A percentile compares a stretch with the other conserved stretches of the same genome.
These are phyloP conservation scores for Mystacides longicornis DNA, from an alignment of 2,888 invertebrate genomes.

Conservation along the genomic window DNA sequence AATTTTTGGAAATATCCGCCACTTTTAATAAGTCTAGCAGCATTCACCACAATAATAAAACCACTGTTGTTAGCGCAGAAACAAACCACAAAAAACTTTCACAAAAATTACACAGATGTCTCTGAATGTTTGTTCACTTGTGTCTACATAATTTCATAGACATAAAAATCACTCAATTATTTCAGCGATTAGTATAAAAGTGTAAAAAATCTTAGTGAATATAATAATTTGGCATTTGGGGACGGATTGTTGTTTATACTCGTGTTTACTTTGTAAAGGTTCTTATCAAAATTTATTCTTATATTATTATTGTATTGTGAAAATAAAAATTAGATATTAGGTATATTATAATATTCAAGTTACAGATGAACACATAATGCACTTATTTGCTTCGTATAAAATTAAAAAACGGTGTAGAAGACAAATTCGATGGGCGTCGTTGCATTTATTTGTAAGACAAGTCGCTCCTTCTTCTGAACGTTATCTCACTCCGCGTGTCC, in stretches of 20 bases:
- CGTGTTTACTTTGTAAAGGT: not conserved
- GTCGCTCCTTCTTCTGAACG: constrained; percentile 23
- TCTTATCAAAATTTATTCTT: constrained; percentile 9
- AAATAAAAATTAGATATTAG: not conserved
- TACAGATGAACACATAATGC: constrained; percentile 25
- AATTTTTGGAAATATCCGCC: constrained; percentile 17
- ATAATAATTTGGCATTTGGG: constrained; percentile 11
- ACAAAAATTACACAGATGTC: constrained; percentile 3
- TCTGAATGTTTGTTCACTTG: not conserved
- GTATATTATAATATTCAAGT: constrained; percentile 20
- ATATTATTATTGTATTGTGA: constrained; percentile 1
- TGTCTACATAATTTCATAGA: not conserved
- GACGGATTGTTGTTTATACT: constrained; percentile 15
- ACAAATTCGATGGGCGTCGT: constrained; percentile 17
- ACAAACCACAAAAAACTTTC: not conserved
- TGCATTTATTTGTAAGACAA: not conserved
- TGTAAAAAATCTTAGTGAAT: constrained; percentile 17
- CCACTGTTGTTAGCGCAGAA: not conserved
- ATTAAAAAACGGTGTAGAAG: constrained; percentile 21
- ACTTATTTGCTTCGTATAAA: constrained; percentile 10
- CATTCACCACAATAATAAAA: not conserved
- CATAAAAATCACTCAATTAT: constrained; percentile 1
- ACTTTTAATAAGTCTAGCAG: constrained; percentile 1
- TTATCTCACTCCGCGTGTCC: constrained; percentile 45
- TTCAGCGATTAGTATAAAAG: constrained; percentile 10